Percentiles rank a stretch among this genome's conserved stretches.
These are phyloP conservation scores for Leptura quadrifasciata DNA, from an alignment of 2,888 invertebrate species.

Conservation along the genomic window DNA sequence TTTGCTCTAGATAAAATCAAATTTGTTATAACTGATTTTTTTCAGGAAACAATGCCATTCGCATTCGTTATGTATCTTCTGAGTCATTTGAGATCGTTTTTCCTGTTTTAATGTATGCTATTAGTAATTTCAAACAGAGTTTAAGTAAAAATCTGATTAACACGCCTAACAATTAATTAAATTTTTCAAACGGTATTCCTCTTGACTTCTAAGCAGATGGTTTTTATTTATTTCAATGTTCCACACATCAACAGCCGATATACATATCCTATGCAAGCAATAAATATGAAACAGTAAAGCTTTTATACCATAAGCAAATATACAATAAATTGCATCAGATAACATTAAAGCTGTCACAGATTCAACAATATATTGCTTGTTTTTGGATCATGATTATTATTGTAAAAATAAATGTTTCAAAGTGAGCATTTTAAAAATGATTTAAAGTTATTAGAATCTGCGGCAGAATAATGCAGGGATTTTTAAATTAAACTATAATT, in stretches of 20 bases:
- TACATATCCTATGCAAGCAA: not conserved
- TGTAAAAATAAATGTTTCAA: conserved; percentile 34
- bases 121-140: no score
- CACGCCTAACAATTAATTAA: no score
- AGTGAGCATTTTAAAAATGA: conserved; percentile 30
- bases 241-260: not conserved
- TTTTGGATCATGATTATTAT: conserved; percentile 32
- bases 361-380: conserved; percentile 16
- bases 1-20: no score
- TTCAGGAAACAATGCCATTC: no score
- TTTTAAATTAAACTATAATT: conserved; percentile 37
- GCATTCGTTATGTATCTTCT: no score
- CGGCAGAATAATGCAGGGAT: conserved; percentile 10
- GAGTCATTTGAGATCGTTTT: no score
- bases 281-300: conserved; percentile 18
- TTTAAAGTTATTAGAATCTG: conserved; percentile 35
- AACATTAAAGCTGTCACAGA: conserved; percentile 35
- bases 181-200: no score
- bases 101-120: no score
- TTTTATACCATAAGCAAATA: conserved; percentile 32
- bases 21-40: no score
- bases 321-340: conserved; percentile 29
- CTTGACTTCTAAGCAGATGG: not conserved
- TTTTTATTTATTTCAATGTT: not conserved
- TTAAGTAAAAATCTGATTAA: no score